A percentile compares a stretch with the other conserved stretches of the same genome.
Evolutionary conservation across 2,113 vertebrate species (phyloP).

Genomic region (Ramphastos sulfuratus): DNA sequence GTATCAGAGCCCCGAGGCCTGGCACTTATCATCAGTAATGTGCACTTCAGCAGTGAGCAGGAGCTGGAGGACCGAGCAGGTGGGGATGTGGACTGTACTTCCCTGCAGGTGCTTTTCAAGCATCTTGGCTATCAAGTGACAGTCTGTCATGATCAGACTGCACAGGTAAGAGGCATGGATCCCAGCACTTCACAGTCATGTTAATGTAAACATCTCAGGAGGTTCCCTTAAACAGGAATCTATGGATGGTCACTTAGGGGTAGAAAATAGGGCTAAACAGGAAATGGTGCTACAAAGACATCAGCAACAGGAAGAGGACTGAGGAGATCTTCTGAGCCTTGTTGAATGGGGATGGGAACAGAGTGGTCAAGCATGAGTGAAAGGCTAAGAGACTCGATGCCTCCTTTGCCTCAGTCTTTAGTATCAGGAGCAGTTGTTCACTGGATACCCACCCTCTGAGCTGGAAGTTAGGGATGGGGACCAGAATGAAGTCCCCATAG

Average conservation of each 20-base stretch:
- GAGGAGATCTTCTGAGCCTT: too few species aligned
- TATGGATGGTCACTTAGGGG: not conserved
- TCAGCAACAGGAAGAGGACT: too few species aligned
- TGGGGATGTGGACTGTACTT: constrained; percentile 88
- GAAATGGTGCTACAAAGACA: too few species aligned
- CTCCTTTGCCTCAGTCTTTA: too few species aligned
- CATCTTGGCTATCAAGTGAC: constrained; percentile 85
- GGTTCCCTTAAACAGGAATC: not conserved
- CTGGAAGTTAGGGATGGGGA: too few species aligned
- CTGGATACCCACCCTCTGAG: too few species aligned
- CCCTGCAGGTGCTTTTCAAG: constrained; percentile 85
- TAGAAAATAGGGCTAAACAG: too few species aligned
- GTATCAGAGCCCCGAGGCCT: constrained; percentile 85
- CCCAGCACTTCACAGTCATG: not conserved
- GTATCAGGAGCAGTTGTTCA: too few species aligned
- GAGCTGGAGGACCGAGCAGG: constrained; percentile 89
- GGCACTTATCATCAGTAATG: constrained; percentile 91
- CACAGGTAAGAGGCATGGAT: constrained; percentile 76
- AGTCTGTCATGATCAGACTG: constrained; percentile 80
- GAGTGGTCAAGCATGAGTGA: too few species aligned
- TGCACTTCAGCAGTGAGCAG: constrained; percentile 81
- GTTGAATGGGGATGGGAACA: too few species aligned
- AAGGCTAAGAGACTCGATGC: too few species aligned
- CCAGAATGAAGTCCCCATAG: too few species aligned
- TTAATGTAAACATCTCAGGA: not conserved